A percentile compares a stretch with the other conserved stretches of the same genome.
Evolutionary conservation across 2,113 vertebrate genomes (phyloP).

Genomic region (Mastomys natalensis): DNA sequence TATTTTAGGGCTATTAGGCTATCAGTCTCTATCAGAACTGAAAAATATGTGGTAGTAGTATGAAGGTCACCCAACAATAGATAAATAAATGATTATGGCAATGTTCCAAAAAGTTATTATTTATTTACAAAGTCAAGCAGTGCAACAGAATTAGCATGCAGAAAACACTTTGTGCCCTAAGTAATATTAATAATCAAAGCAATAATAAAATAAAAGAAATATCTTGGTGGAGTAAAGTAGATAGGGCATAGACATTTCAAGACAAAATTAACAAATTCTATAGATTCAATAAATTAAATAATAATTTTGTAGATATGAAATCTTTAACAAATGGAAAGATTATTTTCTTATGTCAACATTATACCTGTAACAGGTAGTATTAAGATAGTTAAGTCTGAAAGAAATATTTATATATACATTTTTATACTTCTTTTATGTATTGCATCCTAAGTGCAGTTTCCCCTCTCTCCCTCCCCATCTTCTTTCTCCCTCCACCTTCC

Average conservation of each 20-base stretch:
- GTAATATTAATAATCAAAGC: background rate
- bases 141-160: background rate
- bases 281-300: background rate
- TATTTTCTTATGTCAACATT: background rate
- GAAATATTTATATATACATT: background rate
- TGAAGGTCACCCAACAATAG: background rate
- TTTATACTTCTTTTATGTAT: background rate
- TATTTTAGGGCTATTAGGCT: background rate
- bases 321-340: background rate
- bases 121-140: background rate
- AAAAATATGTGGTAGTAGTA: background rate
- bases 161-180: background rate
- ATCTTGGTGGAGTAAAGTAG: background rate
- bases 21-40: background rate
- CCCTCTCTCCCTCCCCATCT: background rate
- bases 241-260: background rate
- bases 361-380: background rate
- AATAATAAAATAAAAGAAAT: background rate
- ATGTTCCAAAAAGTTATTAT: background rate
- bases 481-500: background rate
- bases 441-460: background rate
- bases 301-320: background rate
- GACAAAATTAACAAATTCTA: background rate
- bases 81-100: background rate
- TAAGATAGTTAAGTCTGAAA: constrained; percentile 5